Percentiles rank a stretch among this genome's conserved stretches.
Evolutionary conservation across 2,888 invertebrate species (phyloP).

Genomic region (Arge pagana): DNA sequence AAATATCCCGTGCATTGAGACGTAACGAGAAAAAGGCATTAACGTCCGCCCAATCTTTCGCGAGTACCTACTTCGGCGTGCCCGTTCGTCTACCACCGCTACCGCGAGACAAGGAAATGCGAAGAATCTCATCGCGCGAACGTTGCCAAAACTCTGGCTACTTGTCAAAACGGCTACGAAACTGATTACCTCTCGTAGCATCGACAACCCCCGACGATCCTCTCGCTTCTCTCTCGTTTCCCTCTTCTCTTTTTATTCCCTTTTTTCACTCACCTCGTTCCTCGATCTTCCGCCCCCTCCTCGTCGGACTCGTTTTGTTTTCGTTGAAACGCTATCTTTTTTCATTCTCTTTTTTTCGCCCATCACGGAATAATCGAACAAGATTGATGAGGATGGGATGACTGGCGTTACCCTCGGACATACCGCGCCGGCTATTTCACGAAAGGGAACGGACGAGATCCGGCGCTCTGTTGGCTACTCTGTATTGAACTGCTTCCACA

Average conservation of each 20-base stretch:
- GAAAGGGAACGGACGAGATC: slow-evolving; percentile 1
- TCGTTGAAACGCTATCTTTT: too few species aligned
- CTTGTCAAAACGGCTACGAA: too few species aligned
- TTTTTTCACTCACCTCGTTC: slow-evolving; percentile 25
- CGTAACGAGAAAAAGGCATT: slow-evolving; percentile 42
- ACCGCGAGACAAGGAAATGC: too few species aligned
- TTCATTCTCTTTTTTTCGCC: slow-evolving; percentile 45
- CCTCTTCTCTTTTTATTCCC: slow-evolving; percentile 28
- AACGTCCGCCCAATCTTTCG: slow-evolving; percentile 40
- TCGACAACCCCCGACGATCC: slow-evolving; percentile 10
- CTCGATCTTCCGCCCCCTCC: slow-evolving; percentile 16
- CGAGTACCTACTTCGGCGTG: too few species aligned
- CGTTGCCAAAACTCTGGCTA: too few species aligned
- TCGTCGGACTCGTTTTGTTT: slow-evolving; percentile 27
- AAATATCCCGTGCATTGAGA: slow-evolving; percentile 45
- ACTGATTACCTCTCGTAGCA: slow-evolving; percentile 15
- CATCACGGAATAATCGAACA: slow-evolving; percentile 59
- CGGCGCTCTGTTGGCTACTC: too few species aligned
- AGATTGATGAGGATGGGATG: slow-evolving; percentile 57
- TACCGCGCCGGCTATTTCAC: slow-evolving; percentile 11
- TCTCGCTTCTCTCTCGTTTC: slow-evolving; percentile 18
- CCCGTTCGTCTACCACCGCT: too few species aligned
- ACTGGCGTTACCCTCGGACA: slow-evolving; percentile 40
- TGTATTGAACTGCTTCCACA: slow-evolving; percentile 25
- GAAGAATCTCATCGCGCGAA: too few species aligned